Conservation (phyloP, 2,888 invertebrate genomes). For the Apamea sordens region DNA sequence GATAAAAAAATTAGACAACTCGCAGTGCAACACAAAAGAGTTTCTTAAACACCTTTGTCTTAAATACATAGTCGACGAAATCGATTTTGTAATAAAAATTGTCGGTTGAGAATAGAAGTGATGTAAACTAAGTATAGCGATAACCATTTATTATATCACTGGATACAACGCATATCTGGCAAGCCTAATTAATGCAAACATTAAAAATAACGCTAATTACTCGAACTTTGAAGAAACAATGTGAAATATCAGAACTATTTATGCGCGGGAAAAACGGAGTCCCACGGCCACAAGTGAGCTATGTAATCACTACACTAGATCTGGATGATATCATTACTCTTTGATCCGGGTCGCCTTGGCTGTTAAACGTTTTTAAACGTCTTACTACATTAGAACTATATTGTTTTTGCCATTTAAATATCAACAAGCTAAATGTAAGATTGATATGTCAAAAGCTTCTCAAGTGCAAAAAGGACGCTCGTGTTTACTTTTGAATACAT, state of each 20-base stretch:
- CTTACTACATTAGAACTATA: conserved; percentile 30
- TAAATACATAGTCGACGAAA: not conserved
- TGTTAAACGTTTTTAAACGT: conserved; percentile 63
- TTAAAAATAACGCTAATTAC: conserved; percentile 52
- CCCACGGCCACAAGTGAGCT: conserved; percentile 74
- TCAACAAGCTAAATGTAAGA: conserved; percentile 38
- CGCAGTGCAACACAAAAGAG: conserved; percentile 15
- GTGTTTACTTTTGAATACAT: conserved; percentile 22
- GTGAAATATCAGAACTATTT: conserved; percentile 57
- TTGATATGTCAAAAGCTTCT: conserved; percentile 46
- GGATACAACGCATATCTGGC: conserved; percentile 35
- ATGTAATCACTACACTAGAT: conserved; percentile 76
- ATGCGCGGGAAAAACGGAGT: conserved; percentile 61
- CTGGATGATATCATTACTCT: conserved; percentile 80
- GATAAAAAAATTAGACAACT: conserved; percentile 11
- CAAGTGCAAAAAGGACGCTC: conserved; percentile 39
- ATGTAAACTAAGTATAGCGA: conserved; percentile 22
- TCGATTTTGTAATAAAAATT: conserved; percentile 26
- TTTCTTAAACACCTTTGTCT: not conserved
- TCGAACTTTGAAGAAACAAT: conserved; percentile 54
- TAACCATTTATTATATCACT: conserved; percentile 50
- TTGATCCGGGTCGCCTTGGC: conserved; percentile 72
- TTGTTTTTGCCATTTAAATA: conserved; percentile 43
- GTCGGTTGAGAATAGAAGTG: not conserved
- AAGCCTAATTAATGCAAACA: conserved; percentile 46